Base-by-base conservation (phyloP, 2,888 invertebrate species). In the Mythimna vitellina region DNA sequence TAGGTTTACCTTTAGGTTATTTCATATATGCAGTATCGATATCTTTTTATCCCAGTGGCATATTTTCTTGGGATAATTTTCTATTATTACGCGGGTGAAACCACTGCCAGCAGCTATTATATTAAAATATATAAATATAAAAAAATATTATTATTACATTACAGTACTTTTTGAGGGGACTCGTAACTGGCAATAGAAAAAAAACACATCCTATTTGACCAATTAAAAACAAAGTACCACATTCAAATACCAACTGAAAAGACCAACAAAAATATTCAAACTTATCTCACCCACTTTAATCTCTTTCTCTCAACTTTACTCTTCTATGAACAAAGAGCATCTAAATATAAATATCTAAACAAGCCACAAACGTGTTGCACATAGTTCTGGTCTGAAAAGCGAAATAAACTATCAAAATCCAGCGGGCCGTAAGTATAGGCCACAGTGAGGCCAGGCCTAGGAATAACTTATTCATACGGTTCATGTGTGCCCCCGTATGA, bases 401-500 rank as follows among this genome's bases (percentile, higher is more conserved):
- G 84, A 78, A 85, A 87, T 90, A 87, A 91, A 89, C 87, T 90
- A 91, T 91, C 90, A 90, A 91, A 90, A 90, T 88, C 84, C 81
- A 83, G 81, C 76, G 84, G 63, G 80, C 70, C 76, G 80, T 74
- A 76, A 73, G 81, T 81, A 79, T 79, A 84, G 79, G 76, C 79
- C 83, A 73, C 81, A 72, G 74, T 73, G 75, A 76, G 81, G 84
- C 75, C 76, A 82, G 76, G 82, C 78, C 89, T 89, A 90, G 88
- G 88, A 84, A 91, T 93, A 90, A 92, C 89, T 92, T 92, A 93
- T 92, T 92, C 92, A 92, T 89, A 88, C 82, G 89, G 89, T 89
- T 89, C 89, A 86, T 88, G 85, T 78, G 64, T 78, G 78, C 65
- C 87, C 42, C 86, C 80, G 80, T 78, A 82, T 79, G 84, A 80